Percentiles rank a stretch among this genome's conserved stretches.
Evolutionary conservation across 2,113 vertebrate genomes (phyloP).

Genomic region (Chaenogobius annularis): DNA sequence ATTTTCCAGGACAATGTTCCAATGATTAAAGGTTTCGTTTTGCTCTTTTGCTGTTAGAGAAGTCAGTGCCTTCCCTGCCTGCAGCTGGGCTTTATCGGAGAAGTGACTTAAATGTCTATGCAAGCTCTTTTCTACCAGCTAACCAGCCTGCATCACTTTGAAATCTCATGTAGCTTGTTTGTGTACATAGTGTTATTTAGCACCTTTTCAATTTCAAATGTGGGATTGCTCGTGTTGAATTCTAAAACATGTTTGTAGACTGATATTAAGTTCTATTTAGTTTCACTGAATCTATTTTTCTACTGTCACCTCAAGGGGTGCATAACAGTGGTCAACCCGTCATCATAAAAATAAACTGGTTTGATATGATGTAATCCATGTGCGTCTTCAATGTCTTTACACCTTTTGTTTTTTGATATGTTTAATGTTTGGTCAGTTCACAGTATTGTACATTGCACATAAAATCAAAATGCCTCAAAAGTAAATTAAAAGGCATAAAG

Average conservation of each 20-base stretch:
- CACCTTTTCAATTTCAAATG: conserved; percentile 67
- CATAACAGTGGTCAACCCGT: conserved; percentile 76
- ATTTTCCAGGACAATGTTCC: conserved; percentile 68
- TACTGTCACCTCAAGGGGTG: conserved; percentile 77
- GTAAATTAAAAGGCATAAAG: conserved; percentile 32
- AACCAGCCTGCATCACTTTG: conserved; percentile 73
- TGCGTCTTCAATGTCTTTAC: conserved; percentile 8
- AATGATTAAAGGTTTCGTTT: conserved; percentile 62
- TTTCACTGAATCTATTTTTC: conserved; percentile 83
- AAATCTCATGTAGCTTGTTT: conserved; percentile 74
- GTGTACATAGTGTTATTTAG: conserved; percentile 76
- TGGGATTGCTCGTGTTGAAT: conserved; percentile 69
- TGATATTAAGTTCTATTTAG: conserved; percentile 76
- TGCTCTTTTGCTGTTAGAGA: conserved; percentile 70
- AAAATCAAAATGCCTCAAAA: background rate
- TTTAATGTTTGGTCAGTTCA: background rate
- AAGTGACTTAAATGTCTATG: conserved; percentile 79
- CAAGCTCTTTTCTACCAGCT: conserved; percentile 80
- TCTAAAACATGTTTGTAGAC: conserved; percentile 73
- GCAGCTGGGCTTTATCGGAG: conserved; percentile 73
- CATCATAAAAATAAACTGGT: conserved; percentile 81
- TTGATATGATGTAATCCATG: conserved; percentile 63
- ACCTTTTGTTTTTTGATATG: background rate
- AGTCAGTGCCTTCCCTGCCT: conserved; percentile 78
- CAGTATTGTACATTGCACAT: conserved; percentile 10